phyloP scores from a whole-genome alignment of 2,888 invertebrate species.

The Caenorhabditis sulstoni region DNA sequence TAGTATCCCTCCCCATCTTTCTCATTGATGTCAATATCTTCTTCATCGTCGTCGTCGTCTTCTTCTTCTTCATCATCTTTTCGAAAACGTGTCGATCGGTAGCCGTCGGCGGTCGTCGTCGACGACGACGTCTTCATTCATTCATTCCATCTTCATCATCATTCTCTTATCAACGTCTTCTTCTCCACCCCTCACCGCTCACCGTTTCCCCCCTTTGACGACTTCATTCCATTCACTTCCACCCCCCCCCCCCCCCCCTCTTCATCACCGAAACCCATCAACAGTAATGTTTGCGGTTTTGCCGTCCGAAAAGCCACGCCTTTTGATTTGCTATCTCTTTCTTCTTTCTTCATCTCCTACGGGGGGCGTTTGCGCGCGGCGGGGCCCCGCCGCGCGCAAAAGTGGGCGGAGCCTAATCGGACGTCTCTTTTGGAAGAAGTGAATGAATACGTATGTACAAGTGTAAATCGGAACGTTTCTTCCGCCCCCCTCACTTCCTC shows the following conservation, averaged over 20 bases:
- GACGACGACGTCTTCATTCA: background rate
- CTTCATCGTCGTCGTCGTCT: too few species aligned
- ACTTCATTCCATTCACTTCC: conserved; percentile 18
- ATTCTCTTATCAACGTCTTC: conserved; percentile 4
- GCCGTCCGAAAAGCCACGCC: conserved; percentile 30
- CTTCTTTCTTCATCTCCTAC: conserved; percentile 28
- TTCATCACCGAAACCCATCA: conserved; percentile 4
- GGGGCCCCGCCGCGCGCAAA: too few species aligned
- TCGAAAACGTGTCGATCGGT: too few species aligned
- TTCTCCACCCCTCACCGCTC: conserved; percentile 13
- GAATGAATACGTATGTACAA: too few species aligned
- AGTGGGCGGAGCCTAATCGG: conserved; percentile 23
- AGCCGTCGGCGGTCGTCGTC: too few species aligned
- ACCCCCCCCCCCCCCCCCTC: conserved; percentile 7
- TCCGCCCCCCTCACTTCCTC: too few species aligned
- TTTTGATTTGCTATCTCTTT: conserved; percentile 33
- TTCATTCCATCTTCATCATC: conserved; percentile 26
- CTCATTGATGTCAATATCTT: too few species aligned
- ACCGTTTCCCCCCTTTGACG: conserved; percentile 10
- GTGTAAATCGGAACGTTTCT: conserved; percentile 51
- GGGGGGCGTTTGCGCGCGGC: conserved; percentile 17
- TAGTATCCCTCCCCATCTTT: too few species aligned
- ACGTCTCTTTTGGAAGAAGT: too few species aligned
- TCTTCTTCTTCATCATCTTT: too few species aligned
- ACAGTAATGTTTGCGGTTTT: conserved; percentile 26